Evolutionary conservation across 2,888 invertebrate species (phyloP).

Genomic region (Caenorhabditis sinica): DNA sequence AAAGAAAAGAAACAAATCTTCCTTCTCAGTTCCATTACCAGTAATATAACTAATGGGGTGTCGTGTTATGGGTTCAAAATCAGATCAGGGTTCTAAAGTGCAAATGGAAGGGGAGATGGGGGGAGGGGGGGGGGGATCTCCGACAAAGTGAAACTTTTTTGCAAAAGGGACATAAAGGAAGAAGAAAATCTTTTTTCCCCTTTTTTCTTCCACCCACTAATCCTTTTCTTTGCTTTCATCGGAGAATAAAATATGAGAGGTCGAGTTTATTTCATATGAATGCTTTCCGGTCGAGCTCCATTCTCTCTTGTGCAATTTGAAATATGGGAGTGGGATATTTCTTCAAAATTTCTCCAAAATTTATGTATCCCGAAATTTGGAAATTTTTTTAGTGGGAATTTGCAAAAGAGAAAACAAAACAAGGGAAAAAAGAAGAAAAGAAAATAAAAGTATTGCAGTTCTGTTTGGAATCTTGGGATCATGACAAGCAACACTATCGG

Average conservation of each 20-base stretch:
- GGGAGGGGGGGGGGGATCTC: background rate
- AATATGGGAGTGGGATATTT: constrained; percentile 8
- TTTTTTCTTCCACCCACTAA: constrained; percentile 27
- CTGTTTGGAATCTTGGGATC: constrained; percentile 76
- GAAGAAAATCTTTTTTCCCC: background rate
- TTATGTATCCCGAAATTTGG: background rate
- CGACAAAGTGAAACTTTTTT: constrained; percentile 13
- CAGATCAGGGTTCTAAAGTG: constrained; percentile 37
- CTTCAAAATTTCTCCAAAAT: constrained; percentile 2
- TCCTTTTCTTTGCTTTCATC: constrained; percentile 17
- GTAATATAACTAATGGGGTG: constrained; percentile 48
- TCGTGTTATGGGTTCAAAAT: background rate
- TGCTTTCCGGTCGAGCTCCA: constrained; percentile 24
- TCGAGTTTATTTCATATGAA: constrained; percentile 32
- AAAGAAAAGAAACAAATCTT: background rate
- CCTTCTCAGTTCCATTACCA: constrained; percentile 3
- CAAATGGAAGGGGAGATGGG: constrained; percentile 3
- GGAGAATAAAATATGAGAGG: constrained; percentile 33
- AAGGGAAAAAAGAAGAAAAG: too few species aligned
- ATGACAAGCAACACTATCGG: constrained; percentile 68
- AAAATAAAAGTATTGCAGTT: too few species aligned
- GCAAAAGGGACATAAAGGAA: background rate
- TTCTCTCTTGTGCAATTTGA: background rate
- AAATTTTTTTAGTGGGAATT: background rate
- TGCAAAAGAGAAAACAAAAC: background rate